phyloP scores from a whole-genome alignment of 2,113 vertebrate species.

The Brevimyrus niger region DNA sequence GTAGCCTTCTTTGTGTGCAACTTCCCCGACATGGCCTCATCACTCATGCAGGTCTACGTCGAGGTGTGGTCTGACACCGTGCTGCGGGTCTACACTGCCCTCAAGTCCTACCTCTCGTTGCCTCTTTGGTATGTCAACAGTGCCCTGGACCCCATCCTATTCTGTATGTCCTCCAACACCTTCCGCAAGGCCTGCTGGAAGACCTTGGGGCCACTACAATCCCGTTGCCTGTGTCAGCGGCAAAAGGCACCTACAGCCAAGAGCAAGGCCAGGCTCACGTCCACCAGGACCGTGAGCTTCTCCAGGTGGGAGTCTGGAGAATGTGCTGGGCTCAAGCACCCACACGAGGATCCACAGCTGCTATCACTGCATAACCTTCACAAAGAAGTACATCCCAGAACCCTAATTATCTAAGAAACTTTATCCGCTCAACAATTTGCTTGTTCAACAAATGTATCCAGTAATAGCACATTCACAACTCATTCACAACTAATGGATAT shows the following conservation, averaged over 20 bases:
- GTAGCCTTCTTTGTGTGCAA: slow-evolving; percentile 64
- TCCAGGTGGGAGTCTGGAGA: slow-evolving; percentile 26
- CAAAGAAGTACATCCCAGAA: neutral
- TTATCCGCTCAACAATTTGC: neutral
- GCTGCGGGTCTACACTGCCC: slow-evolving; percentile 52
- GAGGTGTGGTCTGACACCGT: slow-evolving; percentile 55
- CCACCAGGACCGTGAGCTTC: slow-evolving; percentile 28
- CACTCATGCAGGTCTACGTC: slow-evolving; percentile 64
- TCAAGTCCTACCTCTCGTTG: slow-evolving; percentile 62
- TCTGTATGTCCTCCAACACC: slow-evolving; percentile 63
- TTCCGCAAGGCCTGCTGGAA: slow-evolving; percentile 61
- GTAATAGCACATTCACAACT: neutral
- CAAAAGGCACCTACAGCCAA: neutral
- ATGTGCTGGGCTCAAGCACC: neutral
- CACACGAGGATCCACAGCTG: slow-evolving; percentile 22
- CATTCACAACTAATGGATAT: neutral
- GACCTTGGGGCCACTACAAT: slow-evolving; percentile 43
- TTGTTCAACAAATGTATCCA: neutral
- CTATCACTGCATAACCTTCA: slow-evolving; percentile 23
- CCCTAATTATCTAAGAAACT: neutral
- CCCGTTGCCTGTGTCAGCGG: slow-evolving; percentile 24
- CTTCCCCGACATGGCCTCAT: slow-evolving; percentile 64
- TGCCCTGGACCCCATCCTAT: slow-evolving; percentile 62
- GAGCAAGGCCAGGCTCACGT: slow-evolving; percentile 13
- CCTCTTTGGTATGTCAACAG: slow-evolving; percentile 67